phyloP scores from a whole-genome alignment of 2,797 vertebrate species.

The Bradypodion ventrale region DNA sequence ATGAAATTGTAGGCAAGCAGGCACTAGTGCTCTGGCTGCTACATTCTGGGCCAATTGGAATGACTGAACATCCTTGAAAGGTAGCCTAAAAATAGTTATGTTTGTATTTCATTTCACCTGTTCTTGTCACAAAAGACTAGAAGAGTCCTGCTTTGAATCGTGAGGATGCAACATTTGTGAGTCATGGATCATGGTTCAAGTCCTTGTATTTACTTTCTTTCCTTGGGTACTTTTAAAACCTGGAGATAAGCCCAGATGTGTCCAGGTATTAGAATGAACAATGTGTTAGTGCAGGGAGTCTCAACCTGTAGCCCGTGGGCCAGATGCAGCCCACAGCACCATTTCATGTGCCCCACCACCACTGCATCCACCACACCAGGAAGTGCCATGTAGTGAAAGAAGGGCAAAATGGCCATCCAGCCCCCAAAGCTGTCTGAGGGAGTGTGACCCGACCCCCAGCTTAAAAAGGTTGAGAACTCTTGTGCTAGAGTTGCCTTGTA shows the following conservation, averaged over 20 bases:
- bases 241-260: conserved; percentile 41
- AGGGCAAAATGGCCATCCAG: too few relatives aligned
- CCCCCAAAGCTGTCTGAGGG: too few relatives aligned
- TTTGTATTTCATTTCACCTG: conserved; percentile 30
- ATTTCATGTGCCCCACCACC: too few relatives aligned
- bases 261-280: conserved; percentile 35
- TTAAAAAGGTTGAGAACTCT: too few relatives aligned
- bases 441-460: too few relatives aligned
- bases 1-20: too few relatives aligned
- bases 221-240: conserved; percentile 14
- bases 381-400: too few relatives aligned
- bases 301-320: too few relatives aligned
- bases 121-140: conserved; percentile 17
- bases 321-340: too few relatives aligned
- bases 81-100: not conserved
- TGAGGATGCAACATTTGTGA: conserved; percentile 6
- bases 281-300: conserved; percentile 55
- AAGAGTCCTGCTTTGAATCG: conserved; percentile 32
- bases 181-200: conserved; percentile 35
- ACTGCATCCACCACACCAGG: too few relatives aligned
- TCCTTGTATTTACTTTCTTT: conserved; percentile 30
- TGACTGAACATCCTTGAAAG: not conserved
- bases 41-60: not conserved
- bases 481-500: too few relatives aligned
- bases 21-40: not conserved